A percentile compares a stretch with the other conserved stretches of the same genome.
Conservation (phyloP, 2,113 vertebrate species). For the Oenanthe melanoleuca region DNA sequence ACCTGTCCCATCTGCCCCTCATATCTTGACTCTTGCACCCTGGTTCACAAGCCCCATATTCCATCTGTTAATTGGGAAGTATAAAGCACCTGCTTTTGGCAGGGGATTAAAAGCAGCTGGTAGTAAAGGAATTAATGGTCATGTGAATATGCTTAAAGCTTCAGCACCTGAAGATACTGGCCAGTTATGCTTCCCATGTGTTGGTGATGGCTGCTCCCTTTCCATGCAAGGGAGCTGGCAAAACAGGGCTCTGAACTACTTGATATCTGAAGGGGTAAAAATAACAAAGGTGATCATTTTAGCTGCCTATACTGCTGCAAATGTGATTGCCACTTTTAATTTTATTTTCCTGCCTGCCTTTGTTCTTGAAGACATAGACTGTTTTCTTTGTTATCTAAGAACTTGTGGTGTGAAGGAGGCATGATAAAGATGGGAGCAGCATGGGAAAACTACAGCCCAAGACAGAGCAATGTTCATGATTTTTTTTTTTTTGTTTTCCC, state of each 20-base stretch:
- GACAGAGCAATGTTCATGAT: not conserved
- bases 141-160: not conserved
- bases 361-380: not conserved
- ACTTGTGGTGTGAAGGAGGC: not conserved
- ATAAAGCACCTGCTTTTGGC: slow-evolving; percentile 2
- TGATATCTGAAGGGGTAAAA: not conserved
- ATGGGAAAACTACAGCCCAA: not conserved
- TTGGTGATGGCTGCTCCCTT: not conserved
- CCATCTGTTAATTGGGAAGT: not conserved
- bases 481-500: not conserved
- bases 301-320: not conserved
- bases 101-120: slow-evolving; percentile 1
- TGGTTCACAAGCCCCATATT: rapidly evolving
- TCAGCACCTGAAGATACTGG: not conserved
- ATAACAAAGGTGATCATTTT: not conserved
- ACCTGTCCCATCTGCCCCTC: not conserved
- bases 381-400: slow-evolving; percentile 9
- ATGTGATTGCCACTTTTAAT: not conserved
- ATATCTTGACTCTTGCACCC: not conserved
- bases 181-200: not conserved
- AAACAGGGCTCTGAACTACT: not conserved
- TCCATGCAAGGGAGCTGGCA: not conserved
- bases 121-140: not conserved
- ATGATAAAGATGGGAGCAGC: not conserved
- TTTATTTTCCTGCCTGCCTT: not conserved